Conservation (phyloP, 2,113 vertebrate species). For the Macaca nemestrina region DNA sequence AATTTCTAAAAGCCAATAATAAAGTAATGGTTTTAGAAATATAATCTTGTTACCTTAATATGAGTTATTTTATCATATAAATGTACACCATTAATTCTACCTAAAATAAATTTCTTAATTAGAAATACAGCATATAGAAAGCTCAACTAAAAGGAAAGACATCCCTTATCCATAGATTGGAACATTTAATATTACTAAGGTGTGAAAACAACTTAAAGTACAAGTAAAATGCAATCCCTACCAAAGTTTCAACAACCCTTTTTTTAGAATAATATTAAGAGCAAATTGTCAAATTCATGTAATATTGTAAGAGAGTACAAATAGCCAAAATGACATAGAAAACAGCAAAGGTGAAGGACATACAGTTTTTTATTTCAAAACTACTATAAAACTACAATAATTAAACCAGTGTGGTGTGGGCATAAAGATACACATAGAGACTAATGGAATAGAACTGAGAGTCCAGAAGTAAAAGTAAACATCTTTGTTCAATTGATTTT, state of each 20-base stretch:
- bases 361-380: background rate
- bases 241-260: background rate
- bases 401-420: background rate
- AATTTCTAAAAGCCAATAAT: background rate
- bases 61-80: background rate
- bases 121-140: background rate
- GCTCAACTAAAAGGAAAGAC: background rate
- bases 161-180: background rate
- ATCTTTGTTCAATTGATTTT: background rate
- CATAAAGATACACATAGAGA: background rate
- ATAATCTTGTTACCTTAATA: background rate
- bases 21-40: background rate
- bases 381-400: background rate
- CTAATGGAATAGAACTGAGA: background rate
- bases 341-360: background rate
- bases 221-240: background rate
- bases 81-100: background rate
- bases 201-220: background rate
- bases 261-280: background rate
- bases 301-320: background rate
- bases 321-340: background rate
- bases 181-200: background rate
- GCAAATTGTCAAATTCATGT: background rate
- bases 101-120: background rate
- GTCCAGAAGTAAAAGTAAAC: background rate